Percentiles rank a stretch among this genome's conserved stretches.
phyloP scores from a whole-genome alignment of 1,140 invertebrate genomes.

The Heliothis virescens region DNA sequence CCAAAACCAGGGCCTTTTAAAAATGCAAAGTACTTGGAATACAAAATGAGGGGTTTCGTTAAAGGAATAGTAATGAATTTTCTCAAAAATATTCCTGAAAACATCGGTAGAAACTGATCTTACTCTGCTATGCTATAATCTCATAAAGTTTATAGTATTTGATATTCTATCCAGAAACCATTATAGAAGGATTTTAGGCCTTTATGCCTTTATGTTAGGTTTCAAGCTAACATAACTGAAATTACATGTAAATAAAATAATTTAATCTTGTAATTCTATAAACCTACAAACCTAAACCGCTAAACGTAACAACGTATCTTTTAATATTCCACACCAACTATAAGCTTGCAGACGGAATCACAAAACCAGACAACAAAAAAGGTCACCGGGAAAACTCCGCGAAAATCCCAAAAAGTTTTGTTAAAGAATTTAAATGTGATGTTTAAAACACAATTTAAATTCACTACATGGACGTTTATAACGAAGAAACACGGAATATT shows the following conservation, averaged over 20 bases:
- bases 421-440: conserved; percentile 28
- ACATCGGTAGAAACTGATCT: background rate
- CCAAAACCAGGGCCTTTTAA: conserved; percentile 32
- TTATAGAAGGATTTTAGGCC: too few relatives aligned
- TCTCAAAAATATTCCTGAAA: conserved; percentile 7
- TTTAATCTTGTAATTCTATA: too few relatives aligned
- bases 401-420: conserved; percentile 6
- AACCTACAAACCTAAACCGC: too few relatives aligned
- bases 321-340: background rate
- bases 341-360: conserved; percentile 10
- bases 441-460: conserved; percentile 37
- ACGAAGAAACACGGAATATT: conserved; percentile 21
- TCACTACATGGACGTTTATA: conserved; percentile 34
- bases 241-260: too few relatives aligned
- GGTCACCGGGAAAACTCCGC: background rate
- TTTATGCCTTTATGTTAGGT: too few relatives aligned
- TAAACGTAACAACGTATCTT: too few relatives aligned
- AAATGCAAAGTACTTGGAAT: conserved; percentile 40
- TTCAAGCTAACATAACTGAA: too few relatives aligned
- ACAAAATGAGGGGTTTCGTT: conserved; percentile 34
- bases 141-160: too few relatives aligned
- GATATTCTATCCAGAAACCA: too few relatives aligned
- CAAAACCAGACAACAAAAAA: conserved; percentile 12
- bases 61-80: conserved; percentile 22
- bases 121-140: too few relatives aligned